phyloP scores from a whole-genome alignment of 2,797 vertebrate genomes.

The Cephalopachus bancanus region DNA sequence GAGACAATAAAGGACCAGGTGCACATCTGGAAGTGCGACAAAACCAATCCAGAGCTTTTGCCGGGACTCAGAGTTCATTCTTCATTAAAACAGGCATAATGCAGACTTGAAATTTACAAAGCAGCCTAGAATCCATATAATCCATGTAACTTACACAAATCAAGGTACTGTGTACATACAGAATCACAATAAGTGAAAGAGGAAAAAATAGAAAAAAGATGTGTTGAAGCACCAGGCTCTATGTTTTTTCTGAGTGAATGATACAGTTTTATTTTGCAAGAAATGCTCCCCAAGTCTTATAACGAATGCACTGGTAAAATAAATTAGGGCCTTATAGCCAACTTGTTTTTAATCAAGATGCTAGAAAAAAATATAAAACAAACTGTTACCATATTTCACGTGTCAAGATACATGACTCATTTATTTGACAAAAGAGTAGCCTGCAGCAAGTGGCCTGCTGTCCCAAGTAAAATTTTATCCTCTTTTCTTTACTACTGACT shows the following conservation, averaged over 20 bases:
- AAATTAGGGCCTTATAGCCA: conserved; percentile 79
- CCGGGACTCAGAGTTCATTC: conserved; percentile 88
- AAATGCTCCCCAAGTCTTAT: conserved; percentile 68
- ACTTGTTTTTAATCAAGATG: conserved; percentile 80
- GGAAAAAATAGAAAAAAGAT: conserved; percentile 2
- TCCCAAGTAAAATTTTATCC: neutral
- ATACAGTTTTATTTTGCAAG: conserved; percentile 37
- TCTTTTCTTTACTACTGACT: conserved; percentile 24
- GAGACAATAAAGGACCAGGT: conserved; percentile 89
- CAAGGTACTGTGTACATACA: conserved; percentile 50
- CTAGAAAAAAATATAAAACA: conserved; percentile 71
- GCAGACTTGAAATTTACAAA: conserved; percentile 83
- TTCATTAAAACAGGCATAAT: conserved; percentile 87
- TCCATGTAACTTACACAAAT: conserved; percentile 81
- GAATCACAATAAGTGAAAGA: conserved; percentile 70
- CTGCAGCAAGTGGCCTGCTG: neutral
- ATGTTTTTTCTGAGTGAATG: conserved; percentile 61
- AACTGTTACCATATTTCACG: conserved; percentile 71
- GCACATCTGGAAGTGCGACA: conserved; percentile 89
- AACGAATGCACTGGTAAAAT: conserved; percentile 78
- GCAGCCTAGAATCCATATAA: conserved; percentile 80
- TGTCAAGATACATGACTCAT: conserved; percentile 63
- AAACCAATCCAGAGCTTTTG: conserved; percentile 82
- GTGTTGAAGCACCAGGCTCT: conserved; percentile 35
- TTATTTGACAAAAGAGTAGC: conserved; percentile 76